Evolutionary conservation across 2,888 invertebrate species (phyloP).

Genomic region (Drosophila tripunctata): DNA sequence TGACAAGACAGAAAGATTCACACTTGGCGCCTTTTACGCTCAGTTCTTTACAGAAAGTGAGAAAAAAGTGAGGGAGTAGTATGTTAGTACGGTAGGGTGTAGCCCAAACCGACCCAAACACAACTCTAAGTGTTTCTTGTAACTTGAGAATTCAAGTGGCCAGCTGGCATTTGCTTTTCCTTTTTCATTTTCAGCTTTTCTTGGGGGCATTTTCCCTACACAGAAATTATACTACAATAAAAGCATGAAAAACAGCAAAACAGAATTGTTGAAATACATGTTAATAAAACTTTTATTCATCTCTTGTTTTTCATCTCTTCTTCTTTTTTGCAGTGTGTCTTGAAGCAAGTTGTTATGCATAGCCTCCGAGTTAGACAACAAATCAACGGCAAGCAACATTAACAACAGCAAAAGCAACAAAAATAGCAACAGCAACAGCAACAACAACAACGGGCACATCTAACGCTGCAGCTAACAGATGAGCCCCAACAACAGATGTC

Average conservation of each 20-base stretch:
- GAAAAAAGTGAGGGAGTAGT: neutral
- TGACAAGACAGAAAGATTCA: too few species aligned
- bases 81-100: conserved; percentile 32
- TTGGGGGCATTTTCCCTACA: conserved; percentile 25
- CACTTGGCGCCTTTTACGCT: conserved; percentile 70
- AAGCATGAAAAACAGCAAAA: conserved; percentile 51
- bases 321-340: conserved; percentile 57
- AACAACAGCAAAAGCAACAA: conserved; percentile 21
- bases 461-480: conserved; percentile 84
- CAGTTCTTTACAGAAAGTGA: conserved; percentile 33
- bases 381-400: conserved; percentile 32
- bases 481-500: conserved; percentile 84
- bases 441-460: conserved; percentile 82
- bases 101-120: conserved; percentile 52
- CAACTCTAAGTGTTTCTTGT: conserved; percentile 78
- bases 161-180: conserved; percentile 67
- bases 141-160: conserved; percentile 79
- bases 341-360: conserved; percentile 52
- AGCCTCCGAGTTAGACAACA: conserved; percentile 41
- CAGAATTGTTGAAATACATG: conserved; percentile 44
- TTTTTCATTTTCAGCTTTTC: conserved; percentile 56
- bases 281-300: conserved; percentile 52
- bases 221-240: conserved; percentile 34
- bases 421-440: conserved; percentile 16
- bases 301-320: neutral